Evolutionary conservation across 2,888 invertebrate genomes (phyloP), one percentile per base, ranked within the genome.

Genomic region (Drosophila trichaetosa): DNA sequence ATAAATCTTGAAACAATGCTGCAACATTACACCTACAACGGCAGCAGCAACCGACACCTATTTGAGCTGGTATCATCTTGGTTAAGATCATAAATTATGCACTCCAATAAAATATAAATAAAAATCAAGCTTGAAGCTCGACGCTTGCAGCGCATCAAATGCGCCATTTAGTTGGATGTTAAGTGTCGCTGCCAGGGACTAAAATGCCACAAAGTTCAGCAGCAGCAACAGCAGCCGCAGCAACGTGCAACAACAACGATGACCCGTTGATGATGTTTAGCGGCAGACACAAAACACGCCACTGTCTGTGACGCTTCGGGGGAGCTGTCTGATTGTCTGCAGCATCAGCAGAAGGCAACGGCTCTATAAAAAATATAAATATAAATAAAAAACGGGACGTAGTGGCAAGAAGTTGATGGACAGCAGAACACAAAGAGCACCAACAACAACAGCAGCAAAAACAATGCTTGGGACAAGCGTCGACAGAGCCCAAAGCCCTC

Each of bases 161-260:
- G 82, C 74, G 75, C 82, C 82, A 80, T 82, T 82, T 82, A 83
- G 85, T 87, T 89, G 85, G 89, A 87, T 85, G 84, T 89, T 87
- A 83, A 85, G 87, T 85, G 84, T 89, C 81, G 89, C 87, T 76
- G 84, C 79, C 78, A 79, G 87, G 82, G 87, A 85, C 76, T 89
- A 79, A 79, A 87, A 89, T 81, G 87, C 89, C 85, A 79, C 87
- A 83, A 76, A 80, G 77, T 79, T 82, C 83, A 76, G 69, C 59
- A 42, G 48, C 60, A 66, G 34, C 66, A 46, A 5, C 54, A 57
- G 13, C 48, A 54, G 48, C 66, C 42, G 49, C 59, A 57, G 16
- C 59, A 72, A 68, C 63, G 36, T 53, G 34, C 60, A 60, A 29
- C 70, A 68, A 57, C 64, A 69, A 69, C 67, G 73, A 58, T 82